Percentiles rank a stretch among this genome's conserved stretches.
phyloP scores from a whole-genome alignment of 2,888 invertebrate genomes.

The Drosophila putrida region DNA sequence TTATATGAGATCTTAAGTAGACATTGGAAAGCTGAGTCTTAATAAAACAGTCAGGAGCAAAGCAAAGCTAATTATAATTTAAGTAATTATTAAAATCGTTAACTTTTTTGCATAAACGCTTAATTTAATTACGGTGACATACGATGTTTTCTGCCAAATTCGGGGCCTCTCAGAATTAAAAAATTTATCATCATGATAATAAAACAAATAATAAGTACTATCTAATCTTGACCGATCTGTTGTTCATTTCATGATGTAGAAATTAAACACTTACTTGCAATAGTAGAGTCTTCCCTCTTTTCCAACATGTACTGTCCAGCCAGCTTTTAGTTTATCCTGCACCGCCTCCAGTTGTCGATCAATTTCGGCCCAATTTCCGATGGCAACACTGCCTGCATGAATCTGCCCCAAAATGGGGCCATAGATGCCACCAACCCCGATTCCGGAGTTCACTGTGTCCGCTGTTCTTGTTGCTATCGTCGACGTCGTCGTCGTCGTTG shows the following conservation, averaged over 20 bases:
- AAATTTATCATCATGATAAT: too few relatives aligned
- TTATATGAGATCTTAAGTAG: too few relatives aligned
- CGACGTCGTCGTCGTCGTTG: slow-evolving; percentile 32
- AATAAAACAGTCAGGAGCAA: too few relatives aligned
- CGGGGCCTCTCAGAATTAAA: too few relatives aligned
- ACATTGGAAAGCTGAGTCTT: too few relatives aligned
- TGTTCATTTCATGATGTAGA: background rate
- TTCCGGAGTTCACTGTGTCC: slow-evolving; percentile 39
- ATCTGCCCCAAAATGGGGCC: slow-evolving; percentile 64
- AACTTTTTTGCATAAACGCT: too few relatives aligned
- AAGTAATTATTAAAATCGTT: too few relatives aligned
- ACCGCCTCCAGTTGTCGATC: slow-evolving; percentile 86
- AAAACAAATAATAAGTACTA: too few relatives aligned
- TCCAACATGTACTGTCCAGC: slow-evolving; percentile 92
- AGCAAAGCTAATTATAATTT: too few relatives aligned
- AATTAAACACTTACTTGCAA: slow-evolving; percentile 92
- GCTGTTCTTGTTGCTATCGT: slow-evolving; percentile 33
- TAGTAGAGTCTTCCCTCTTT: slow-evolving; percentile 94
- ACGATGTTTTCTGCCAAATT: too few relatives aligned
- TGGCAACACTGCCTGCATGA: slow-evolving; percentile 58
- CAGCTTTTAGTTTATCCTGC: slow-evolving; percentile 88
- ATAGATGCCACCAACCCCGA: slow-evolving; percentile 57
- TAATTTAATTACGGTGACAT: too few relatives aligned
- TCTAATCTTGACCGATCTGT: too few relatives aligned
- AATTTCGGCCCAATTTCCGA: slow-evolving; percentile 83